Base-by-base conservation (phyloP, 2,888 invertebrate genomes). In the Folsomia manolachei region DNA sequence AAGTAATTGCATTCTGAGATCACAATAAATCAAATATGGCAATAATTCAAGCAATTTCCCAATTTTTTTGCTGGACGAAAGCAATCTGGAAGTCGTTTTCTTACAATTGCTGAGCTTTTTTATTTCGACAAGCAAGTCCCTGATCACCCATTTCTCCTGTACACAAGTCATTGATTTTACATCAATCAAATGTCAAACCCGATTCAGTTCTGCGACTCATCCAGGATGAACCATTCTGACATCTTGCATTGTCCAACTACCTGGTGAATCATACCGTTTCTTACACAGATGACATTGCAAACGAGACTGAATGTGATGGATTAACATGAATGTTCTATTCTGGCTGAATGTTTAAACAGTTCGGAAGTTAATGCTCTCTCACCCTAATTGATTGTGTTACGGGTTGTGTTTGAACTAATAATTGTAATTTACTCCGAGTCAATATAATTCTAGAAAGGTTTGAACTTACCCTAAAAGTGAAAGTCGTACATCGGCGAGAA, bases 401-500 rank as follows among this genome's bases (percentile, higher is more conserved):
- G 18, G 52, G 18, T 52, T 66, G 51, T 66, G 26, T 66, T 66
- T n/a, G n/a, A n/a, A n/a, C n/a, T n/a, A n/a, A n/a, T n/a, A n/a
- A n/a, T n/a, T n/a, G 18, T 11, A 52, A 52, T 14, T 14, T 14
- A 52, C 11, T 52, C 11, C 18, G 18, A 52, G 11, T 52, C 14
- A 52, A 52, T 18, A 52, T 52, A 18, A n/a, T n/a, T n/a, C n/a
- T n/a, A n/a, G n/a, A 39, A 39, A 26, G 1, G 39, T 52, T 21
- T 67, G 27, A 27, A 71, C 76, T 77, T 71, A 79, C 80, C 77
- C 73, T 52, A 92, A 88, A 71, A 92, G 87, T 78, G 89, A 79
- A 14, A 84, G 81, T 70, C 84, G 83, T 63, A 82, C 81, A 79
- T 85, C 84, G 84, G 81, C 83, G 26, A 85, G 81, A 75, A 85